Evolutionary conservation across 1,140 invertebrate genomes (phyloP).

Genomic region (Drosophila sechellia): DNA sequence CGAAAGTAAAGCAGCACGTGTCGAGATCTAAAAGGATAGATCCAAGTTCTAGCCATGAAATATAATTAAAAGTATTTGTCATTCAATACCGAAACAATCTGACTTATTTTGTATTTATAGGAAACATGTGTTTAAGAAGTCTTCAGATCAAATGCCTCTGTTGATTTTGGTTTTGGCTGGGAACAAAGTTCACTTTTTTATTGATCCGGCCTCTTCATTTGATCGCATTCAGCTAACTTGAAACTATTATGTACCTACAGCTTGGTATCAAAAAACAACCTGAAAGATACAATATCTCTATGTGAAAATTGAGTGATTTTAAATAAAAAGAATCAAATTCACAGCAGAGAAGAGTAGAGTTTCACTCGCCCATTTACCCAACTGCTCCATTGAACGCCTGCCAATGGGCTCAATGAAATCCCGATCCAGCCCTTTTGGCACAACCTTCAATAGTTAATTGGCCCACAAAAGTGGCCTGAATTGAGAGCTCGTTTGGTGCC

Average conservation of each 20-base stretch:
- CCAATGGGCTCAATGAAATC: slow-evolving; percentile 8
- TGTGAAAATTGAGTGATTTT: neutral
- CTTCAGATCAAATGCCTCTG: neutral
- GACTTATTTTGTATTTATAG: no score
- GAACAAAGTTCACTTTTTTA: neutral
- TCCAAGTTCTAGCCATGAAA: no score
- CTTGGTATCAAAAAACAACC: no score
- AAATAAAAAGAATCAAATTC: neutral
- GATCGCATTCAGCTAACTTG: no score
- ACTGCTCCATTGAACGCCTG: slow-evolving; percentile 4
- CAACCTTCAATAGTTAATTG: slow-evolving; percentile 41
- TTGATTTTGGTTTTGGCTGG: neutral
- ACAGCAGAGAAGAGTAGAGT: neutral
- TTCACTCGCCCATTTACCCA: neutral
- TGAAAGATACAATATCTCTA: no score
- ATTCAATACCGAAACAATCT: no score
- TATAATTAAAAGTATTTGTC: neutral
- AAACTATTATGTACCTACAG: no score
- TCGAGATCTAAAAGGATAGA: neutral
- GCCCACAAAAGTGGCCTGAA: slow-evolving; percentile 21
- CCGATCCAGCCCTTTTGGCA: slow-evolving; percentile 4
- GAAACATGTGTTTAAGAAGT: neutral
- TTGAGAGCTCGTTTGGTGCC: slow-evolving; percentile 30
- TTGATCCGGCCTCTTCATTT: no score
- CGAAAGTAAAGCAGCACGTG: slow-evolving; percentile 1